These are phyloP conservation scores for Micoletzkya japonica DNA, from an alignment of 2,888 invertebrate species.

Conservation along the genomic window DNA sequence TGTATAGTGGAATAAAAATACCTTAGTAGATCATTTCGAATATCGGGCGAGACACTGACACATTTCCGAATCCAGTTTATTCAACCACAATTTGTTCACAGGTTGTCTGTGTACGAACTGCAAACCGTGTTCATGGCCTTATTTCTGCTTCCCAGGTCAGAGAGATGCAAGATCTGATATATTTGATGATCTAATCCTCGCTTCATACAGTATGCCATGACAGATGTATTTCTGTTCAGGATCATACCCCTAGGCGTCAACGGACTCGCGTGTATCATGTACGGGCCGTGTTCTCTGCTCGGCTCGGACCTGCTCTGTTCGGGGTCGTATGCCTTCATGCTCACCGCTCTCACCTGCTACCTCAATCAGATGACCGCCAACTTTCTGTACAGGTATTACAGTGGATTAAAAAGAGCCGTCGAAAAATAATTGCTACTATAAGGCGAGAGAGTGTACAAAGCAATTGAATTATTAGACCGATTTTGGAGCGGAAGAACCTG, in stretches of 20 bases:
- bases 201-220: no score
- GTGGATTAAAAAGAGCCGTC: no score
- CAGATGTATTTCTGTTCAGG: background rate
- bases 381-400: no score
- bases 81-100: background rate
- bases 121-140: background rate
- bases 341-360: background rate
- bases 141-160: background rate
- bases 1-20: no score
- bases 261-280: background rate
- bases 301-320: background rate
- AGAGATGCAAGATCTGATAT: no score
- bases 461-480: no score
- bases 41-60: no score
- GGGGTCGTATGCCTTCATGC: background rate
- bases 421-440: no score
- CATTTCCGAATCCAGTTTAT: no score
- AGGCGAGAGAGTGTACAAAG: no score
- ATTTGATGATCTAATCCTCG: background rate
- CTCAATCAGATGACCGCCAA: constrained; percentile 4
- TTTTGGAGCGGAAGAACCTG: no score
- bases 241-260: background rate
- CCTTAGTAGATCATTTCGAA: no score
- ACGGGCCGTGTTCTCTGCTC: background rate
- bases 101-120: background rate